phyloP scores from a whole-genome alignment of 1,140 invertebrate genomes.

The Rhizoglyphus robini region DNA sequence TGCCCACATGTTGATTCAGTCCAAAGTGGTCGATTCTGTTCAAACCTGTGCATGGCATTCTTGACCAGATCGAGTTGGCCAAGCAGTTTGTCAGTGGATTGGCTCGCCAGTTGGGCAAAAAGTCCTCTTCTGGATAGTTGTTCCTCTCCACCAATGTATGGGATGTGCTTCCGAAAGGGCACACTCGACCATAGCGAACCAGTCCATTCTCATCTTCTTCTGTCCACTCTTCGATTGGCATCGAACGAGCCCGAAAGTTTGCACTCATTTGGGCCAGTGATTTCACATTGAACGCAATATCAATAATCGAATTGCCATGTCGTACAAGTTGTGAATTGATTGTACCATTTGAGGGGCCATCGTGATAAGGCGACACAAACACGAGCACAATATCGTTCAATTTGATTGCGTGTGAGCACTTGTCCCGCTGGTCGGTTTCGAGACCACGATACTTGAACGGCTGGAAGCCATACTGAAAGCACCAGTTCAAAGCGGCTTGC shows the following conservation, averaged over 20 bases:
- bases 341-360: constrained; percentile 52
- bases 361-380: constrained; percentile 55
- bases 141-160: constrained; percentile 86
- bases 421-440: constrained; percentile 78
- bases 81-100: constrained; percentile 28
- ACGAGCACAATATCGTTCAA: constrained; percentile 90
- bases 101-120: constrained; percentile 70
- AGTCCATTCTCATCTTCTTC: constrained; percentile 16
- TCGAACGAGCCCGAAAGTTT: background rate
- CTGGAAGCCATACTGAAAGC: constrained; percentile 78
- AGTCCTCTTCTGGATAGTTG: constrained; percentile 61
- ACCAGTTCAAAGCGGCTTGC: constrained; percentile 86
- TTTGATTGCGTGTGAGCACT: constrained; percentile 72
- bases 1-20: constrained; percentile 80
- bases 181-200: constrained; percentile 67
- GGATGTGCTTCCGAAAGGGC: constrained; percentile 93
- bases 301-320: constrained; percentile 94
- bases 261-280: background rate
- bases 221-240: constrained; percentile 8
- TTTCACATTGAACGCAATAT: constrained; percentile 42
- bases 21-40: constrained; percentile 93
- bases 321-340: constrained; percentile 58
- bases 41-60: constrained; percentile 38
- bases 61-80: background rate
- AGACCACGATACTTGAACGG: constrained; percentile 80